Evolutionary conservation across 2,888 invertebrate genomes (phyloP).

Genomic region (Hypolimnas misippus): DNA sequence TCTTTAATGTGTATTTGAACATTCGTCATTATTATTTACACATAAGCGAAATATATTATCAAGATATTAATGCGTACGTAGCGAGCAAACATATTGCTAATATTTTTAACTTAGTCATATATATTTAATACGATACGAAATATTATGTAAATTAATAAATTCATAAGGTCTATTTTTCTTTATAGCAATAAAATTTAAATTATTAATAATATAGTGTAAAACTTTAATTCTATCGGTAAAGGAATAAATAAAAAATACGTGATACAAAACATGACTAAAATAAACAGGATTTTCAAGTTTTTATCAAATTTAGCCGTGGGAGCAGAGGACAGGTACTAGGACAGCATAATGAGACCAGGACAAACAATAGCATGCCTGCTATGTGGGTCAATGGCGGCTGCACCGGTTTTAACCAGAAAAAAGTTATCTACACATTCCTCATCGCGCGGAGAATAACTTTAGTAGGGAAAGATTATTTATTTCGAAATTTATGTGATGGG

Average conservation of each 20-base stretch:
- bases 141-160: no score
- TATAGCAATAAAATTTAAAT: no score
- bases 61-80: no score
- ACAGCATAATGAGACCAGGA: neutral
- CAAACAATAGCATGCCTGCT: conserved; percentile 4
- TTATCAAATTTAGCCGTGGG: neutral
- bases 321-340: neutral
- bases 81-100: no score
- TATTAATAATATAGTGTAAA: no score
- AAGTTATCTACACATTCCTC: neutral
- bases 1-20: neutral
- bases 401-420: neutral
- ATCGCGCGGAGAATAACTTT: neutral
- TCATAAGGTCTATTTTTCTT: no score
- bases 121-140: no score
- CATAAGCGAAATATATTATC: no score
- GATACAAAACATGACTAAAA: neutral
- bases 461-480: neutral
- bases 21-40: no score
- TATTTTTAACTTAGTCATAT: no score
- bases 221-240: no score
- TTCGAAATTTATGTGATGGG: no score
- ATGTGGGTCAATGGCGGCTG: neutral
- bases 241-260: neutral
- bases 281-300: neutral